phyloP scores from a whole-genome alignment of 2,888 invertebrate species.

The Pristionchus maxplancki region DNA sequence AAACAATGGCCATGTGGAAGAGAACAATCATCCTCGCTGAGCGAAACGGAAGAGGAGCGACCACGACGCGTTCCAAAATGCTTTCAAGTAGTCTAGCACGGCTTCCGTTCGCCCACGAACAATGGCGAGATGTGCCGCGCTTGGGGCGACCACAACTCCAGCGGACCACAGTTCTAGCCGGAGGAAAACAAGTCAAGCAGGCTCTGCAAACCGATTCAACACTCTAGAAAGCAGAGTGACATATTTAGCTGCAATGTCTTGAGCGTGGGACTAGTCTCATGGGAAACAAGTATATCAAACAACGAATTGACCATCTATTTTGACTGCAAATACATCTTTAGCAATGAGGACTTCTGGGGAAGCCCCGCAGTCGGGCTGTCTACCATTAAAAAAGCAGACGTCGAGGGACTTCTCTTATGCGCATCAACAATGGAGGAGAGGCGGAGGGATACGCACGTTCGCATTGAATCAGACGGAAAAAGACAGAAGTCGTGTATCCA shows the following conservation, averaged over 20 bases:
- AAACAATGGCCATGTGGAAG: no score
- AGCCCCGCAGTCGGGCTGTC: background rate
- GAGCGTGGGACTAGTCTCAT: no score
- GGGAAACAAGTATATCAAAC: no score
- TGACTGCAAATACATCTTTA: no score
- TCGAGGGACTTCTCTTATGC: background rate
- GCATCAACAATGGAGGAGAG: background rate
- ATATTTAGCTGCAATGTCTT: no score
- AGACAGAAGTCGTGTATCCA: background rate
- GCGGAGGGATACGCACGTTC: background rate
- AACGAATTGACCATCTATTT: no score
- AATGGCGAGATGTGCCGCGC: background rate
- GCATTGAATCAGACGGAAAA: background rate
- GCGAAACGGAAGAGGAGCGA: no score
- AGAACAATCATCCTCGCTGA: no score
- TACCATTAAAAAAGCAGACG: background rate
- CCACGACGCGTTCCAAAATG: no score
- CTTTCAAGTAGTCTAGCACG: no score
- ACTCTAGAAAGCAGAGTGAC: background rate
- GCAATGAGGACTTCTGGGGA: background rate
- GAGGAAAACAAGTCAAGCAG: background rate
- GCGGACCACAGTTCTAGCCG: background rate
- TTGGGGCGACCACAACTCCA: background rate
- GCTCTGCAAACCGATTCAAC: background rate
- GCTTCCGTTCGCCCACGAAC: no score